phyloP scores from a whole-genome alignment of 1,140 invertebrate species.

The Vanessa tameamea region DNA sequence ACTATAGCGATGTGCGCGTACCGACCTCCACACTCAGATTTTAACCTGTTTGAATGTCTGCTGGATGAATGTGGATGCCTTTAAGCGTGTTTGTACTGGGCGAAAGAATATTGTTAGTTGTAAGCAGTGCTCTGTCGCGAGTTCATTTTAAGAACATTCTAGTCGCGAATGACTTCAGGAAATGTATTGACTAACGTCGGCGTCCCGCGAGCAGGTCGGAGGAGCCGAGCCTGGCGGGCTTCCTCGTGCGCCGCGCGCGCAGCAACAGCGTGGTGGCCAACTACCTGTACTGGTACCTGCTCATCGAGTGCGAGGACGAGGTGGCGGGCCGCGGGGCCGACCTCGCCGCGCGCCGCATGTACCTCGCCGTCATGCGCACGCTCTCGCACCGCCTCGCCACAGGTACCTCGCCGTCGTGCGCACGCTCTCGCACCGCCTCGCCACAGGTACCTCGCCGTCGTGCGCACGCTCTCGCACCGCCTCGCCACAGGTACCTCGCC shows the following conservation, averaged over 20 bases:
- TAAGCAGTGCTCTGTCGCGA: too few relatives aligned
- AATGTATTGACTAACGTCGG: too few relatives aligned
- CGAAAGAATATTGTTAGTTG: too few relatives aligned
- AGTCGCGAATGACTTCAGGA: too few relatives aligned
- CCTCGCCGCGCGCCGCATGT: constrained; percentile 85
- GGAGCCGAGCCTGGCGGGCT: constrained; percentile 89
- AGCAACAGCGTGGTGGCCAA: constrained; percentile 94
- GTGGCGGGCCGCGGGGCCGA: constrained; percentile 85
- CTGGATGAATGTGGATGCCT: too few relatives aligned
- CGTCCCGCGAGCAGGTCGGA: not conserved
- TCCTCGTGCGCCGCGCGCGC: constrained; percentile 94
- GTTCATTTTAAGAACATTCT: too few relatives aligned
- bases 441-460: not conserved
- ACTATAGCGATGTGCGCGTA: too few relatives aligned
- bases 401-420: constrained; percentile 52
- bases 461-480: too few relatives aligned
- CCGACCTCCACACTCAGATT: too few relatives aligned
- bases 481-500: too few relatives aligned
- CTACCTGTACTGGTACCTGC: constrained; percentile 98
- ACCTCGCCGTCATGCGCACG: constrained; percentile 92
- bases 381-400: constrained; percentile 88
- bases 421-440: not conserved
- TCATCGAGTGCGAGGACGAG: constrained; percentile 94
- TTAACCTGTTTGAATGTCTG: too few relatives aligned
- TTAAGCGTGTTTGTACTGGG: too few relatives aligned